Base-by-base conservation (phyloP, 2,888 invertebrate species). In the Mayetiola destructor region DNA sequence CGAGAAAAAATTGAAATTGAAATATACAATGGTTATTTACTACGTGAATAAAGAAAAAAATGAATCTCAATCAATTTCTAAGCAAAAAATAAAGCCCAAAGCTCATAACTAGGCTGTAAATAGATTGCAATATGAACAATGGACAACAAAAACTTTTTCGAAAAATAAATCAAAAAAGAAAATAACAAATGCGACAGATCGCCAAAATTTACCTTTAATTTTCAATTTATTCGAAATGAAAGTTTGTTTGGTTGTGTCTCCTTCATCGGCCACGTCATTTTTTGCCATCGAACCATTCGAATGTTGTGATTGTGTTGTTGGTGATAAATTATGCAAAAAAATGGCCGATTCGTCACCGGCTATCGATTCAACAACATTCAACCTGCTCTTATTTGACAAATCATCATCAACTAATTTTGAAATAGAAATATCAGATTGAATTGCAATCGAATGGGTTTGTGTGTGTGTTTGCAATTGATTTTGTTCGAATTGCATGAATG, bases 161-260 rank as follows among this genome's bases (percentile, higher is more conserved):
- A n/a, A n/a, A n/a, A n/a, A n/a, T n/a, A n/a, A n/a, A n/a, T n/a
- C n/a, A n/a, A n/a, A n/a, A n/a, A n/a, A n/a, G n/a, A n/a, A n/a
- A n/a, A n/a, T n/a, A n/a, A n/a, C n/a, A n/a, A n/a, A n/a, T n/a
- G n/a, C n/a, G n/a, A n/a, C n/a, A n/a, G n/a, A n/a, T n/a, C n/a
- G n/a, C n/a, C n/a, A n/a, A n/a, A n/a, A 48, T 48, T 48, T 48
- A 48, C 48, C 48, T 48, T 48, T 48, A 16, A 48, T 27, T 27
- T 48, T 27, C 4, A 48, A 27, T 27, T 48, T 48, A 27, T 48
- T 48, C 23, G 48, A 27, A 16, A 48, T 48, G 27, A 48, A 48
- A n/a, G 48, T n/a, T n/a, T n/a, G 48, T n/a, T 48, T 48, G 5
- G 48, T 48, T 27, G 48, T n/a, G n/a, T 27, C 16, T 16, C 48